phyloP scores from a whole-genome alignment of 2,797 vertebrate genomes.

The Champsocephalus esox region DNA sequence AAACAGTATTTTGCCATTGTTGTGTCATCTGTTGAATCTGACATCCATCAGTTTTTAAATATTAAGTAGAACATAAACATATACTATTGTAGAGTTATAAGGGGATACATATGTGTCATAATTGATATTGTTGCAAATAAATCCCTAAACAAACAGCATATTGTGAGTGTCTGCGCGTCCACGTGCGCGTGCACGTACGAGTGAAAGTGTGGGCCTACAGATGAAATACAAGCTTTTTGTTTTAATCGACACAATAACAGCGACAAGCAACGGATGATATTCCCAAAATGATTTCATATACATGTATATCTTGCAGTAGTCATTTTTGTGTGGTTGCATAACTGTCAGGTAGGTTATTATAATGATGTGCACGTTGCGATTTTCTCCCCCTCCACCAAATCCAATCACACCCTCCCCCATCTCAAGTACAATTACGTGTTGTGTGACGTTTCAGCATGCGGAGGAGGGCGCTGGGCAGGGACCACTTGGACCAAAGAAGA shows the following conservation, averaged over 20 bases:
- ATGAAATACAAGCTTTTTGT: not conserved
- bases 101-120: not conserved
- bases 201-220: constrained; percentile 9
- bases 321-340: constrained; percentile 73
- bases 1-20: not conserved
- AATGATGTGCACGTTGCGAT: constrained; percentile 80
- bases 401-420: constrained; percentile 82
- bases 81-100: not conserved
- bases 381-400: constrained; percentile 66
- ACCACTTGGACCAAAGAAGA: constrained; percentile 81
- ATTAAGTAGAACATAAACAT: not conserved
- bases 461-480: constrained; percentile 85
- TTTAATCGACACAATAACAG: not conserved
- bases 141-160: constrained; percentile 1
- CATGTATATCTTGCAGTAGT: constrained; percentile 22
- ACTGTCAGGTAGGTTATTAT: constrained; percentile 80
- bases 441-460: constrained; percentile 84
- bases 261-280: not conserved
- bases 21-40: not conserved
- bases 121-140: constrained; percentile 19
- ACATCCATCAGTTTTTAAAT: not conserved
- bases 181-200: constrained; percentile 4
- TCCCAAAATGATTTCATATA: constrained; percentile 2
- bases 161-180: not conserved
- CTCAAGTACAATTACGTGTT: constrained; percentile 84